These are phyloP conservation scores for Tyrophagus putrescentiae DNA, from an alignment of 1,140 invertebrate genomes.

Conservation along the genomic window DNA sequence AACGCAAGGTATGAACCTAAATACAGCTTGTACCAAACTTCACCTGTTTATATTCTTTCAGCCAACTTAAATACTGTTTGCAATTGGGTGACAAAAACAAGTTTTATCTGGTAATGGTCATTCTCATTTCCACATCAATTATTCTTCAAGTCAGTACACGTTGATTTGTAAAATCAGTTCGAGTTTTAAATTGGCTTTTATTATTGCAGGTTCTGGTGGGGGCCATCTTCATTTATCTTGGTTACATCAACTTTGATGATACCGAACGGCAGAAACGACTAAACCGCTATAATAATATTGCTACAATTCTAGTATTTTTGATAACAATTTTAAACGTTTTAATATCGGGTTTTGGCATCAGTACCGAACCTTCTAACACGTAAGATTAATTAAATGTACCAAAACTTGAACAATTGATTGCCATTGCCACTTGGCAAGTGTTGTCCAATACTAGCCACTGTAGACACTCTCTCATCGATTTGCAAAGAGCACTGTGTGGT, in stretches of 20 bases:
- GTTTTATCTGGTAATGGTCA: constrained; percentile 41
- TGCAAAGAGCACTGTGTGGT: no score
- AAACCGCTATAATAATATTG: constrained; percentile 26
- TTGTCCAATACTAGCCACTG: no score
- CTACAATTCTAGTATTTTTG: constrained; percentile 27
- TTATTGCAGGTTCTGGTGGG: constrained; percentile 16
- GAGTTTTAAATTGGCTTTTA: background rate
- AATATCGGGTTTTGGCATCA: constrained; percentile 25
- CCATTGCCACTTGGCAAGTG: no score
- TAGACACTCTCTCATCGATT: no score
- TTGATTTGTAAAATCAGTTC: background rate
- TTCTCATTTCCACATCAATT: constrained; percentile 63
- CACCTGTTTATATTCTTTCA: constrained; percentile 30
- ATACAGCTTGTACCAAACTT: background rate
- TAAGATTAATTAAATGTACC: no score
- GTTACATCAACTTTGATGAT: constrained; percentile 19
- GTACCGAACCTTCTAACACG: background rate
- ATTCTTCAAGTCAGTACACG: constrained; percentile 57
- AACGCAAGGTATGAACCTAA: constrained; percentile 40
- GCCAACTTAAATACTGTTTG: constrained; percentile 65
- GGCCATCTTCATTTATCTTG: constrained; percentile 13
- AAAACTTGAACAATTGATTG: no score
- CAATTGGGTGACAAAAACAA: constrained; percentile 24
- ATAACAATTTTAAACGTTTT: constrained; percentile 28
- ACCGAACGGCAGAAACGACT: constrained; percentile 25